Conservation (phyloP, 2,113 vertebrate species). For the Xyrauchen texanus region DNA sequence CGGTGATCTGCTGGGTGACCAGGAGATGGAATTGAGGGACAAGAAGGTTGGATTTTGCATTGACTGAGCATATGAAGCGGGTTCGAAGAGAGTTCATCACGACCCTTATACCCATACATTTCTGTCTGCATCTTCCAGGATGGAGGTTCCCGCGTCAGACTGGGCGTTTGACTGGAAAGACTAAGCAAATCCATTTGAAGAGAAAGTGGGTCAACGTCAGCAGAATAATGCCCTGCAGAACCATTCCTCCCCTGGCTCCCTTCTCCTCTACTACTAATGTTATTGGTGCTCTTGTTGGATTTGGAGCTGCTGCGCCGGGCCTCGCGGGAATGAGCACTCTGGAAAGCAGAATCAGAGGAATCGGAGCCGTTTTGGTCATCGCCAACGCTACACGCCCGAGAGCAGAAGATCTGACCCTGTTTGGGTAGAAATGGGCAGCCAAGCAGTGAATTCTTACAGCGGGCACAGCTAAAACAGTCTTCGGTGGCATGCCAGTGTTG, state of each 20-base stretch:
- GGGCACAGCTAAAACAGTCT: slow-evolving; percentile 93
- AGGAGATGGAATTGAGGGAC: slow-evolving; percentile 75
- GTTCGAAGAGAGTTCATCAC: slow-evolving; percentile 76
- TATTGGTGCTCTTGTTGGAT: slow-evolving; percentile 80
- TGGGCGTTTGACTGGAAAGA: slow-evolving; percentile 92
- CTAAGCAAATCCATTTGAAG: slow-evolving; percentile 98
- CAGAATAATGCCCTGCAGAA: slow-evolving; percentile 75
- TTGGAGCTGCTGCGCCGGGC: slow-evolving; percentile 87
- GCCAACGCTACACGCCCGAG: slow-evolving; percentile 88
- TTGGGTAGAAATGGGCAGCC: slow-evolving; percentile 96
- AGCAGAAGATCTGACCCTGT: slow-evolving; percentile 98
- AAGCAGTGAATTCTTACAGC: slow-evolving; percentile 94
- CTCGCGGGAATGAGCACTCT: slow-evolving; percentile 90
- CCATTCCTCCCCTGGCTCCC: slow-evolving; percentile 59
- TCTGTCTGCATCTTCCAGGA: slow-evolving; percentile 87
- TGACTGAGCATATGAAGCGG: slow-evolving; percentile 93
- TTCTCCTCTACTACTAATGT: slow-evolving; percentile 64
- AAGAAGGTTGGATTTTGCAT: slow-evolving; percentile 89
- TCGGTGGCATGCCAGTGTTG: slow-evolving; percentile 98
- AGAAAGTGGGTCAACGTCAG: slow-evolving; percentile 93
- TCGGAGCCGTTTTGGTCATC: slow-evolving; percentile 93
- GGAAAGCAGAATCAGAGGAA: slow-evolving; percentile 94
- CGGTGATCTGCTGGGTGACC: slow-evolving; percentile 76
- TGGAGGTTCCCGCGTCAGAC: slow-evolving; percentile 86
- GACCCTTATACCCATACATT: slow-evolving; percentile 80